A percentile compares a stretch with the other conserved stretches of the same genome.
phyloP scores from a whole-genome alignment of 2,113 vertebrate genomes.

The Osmerus mordax region DNA sequence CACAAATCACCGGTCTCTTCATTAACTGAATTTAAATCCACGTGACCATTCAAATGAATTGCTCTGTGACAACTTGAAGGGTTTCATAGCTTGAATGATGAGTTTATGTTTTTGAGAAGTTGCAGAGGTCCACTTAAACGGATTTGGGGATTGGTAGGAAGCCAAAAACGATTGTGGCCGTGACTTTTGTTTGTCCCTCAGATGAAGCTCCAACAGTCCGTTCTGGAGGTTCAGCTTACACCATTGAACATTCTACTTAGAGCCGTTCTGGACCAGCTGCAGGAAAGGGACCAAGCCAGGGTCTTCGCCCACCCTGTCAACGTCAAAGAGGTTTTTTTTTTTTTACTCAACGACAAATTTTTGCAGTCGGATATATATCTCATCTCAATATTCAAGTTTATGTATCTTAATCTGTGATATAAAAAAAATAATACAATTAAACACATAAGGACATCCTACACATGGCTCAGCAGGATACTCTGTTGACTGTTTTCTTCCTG shows the following conservation, averaged over 20 bases:
- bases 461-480: slow-evolving; percentile 1
- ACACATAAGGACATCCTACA: not conserved
- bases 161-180: not conserved
- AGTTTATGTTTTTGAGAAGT: not conserved
- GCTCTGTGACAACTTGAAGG: too few relatives aligned
- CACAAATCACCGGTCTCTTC: too few relatives aligned
- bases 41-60: too few relatives aligned
- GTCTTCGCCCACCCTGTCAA: slow-evolving; percentile 94
- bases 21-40: too few relatives aligned
- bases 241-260: slow-evolving; percentile 88
- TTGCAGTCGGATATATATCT: too few relatives aligned
- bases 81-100: too few relatives aligned
- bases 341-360: too few relatives aligned
- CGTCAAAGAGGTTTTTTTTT: slow-evolving; percentile 77
- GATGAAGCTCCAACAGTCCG: slow-evolving; percentile 92
- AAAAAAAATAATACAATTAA: too few relatives aligned
- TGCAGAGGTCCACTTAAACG: not conserved
- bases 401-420: too few relatives aligned
- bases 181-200: slow-evolving; percentile 41
- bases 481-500: slow-evolving; percentile 19
- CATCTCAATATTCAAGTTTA: too few relatives aligned
- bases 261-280: slow-evolving; percentile 86
- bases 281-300: slow-evolving; percentile 90
- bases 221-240: slow-evolving; percentile 88
- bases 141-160: not conserved